Percentiles rank a stretch among this genome's conserved stretches.
These are phyloP conservation scores for Coenobita brevimanus DNA, from an alignment of 1,140 invertebrate genomes.

Conservation along the genomic window DNA sequence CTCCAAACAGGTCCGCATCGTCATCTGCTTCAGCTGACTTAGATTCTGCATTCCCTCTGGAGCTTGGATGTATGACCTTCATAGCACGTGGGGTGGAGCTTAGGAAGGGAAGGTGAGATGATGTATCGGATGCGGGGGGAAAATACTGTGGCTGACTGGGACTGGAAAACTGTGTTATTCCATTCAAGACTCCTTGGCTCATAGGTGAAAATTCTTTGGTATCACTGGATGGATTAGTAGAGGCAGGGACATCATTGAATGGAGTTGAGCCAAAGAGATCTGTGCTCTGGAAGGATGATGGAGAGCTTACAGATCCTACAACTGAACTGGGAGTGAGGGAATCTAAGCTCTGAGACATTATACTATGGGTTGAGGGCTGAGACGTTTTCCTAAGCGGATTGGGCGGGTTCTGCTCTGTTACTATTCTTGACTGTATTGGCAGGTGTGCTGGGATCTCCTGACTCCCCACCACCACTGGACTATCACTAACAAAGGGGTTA, in stretches of 20 bases:
- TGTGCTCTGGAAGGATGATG: slow-evolving; percentile 58
- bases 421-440: neutral
- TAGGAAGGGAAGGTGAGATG: slow-evolving; percentile 38
- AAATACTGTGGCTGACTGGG: slow-evolving; percentile 56
- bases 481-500: slow-evolving; percentile 45
- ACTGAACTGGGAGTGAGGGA: slow-evolving; percentile 48
- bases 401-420: slow-evolving; percentile 23
- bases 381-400: neutral
- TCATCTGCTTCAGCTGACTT: slow-evolving; percentile 41
- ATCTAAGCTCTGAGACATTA: slow-evolving; percentile 62
- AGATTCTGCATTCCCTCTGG: neutral
- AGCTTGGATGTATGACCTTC: slow-evolving; percentile 29
- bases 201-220: slow-evolving; percentile 45
- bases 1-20: slow-evolving; percentile 78
- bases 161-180: slow-evolving; percentile 61
- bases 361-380: slow-evolving; percentile 35
- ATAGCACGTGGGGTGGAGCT: slow-evolving; percentile 63
- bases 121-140: slow-evolving; percentile 46
- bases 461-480: neutral
- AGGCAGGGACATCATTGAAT: slow-evolving; percentile 69
- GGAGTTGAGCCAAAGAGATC: slow-evolving; percentile 71
- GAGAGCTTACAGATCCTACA: slow-evolving; percentile 44
- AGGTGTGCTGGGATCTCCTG: slow-evolving; percentile 7
- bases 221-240: slow-evolving; percentile 55
- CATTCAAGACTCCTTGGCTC: slow-evolving; percentile 40